Percentiles rank a stretch among this genome's conserved stretches.
Conservation (phyloP, 2,797 vertebrate genomes). For the Gymnoscopelus microlampas region DNA sequence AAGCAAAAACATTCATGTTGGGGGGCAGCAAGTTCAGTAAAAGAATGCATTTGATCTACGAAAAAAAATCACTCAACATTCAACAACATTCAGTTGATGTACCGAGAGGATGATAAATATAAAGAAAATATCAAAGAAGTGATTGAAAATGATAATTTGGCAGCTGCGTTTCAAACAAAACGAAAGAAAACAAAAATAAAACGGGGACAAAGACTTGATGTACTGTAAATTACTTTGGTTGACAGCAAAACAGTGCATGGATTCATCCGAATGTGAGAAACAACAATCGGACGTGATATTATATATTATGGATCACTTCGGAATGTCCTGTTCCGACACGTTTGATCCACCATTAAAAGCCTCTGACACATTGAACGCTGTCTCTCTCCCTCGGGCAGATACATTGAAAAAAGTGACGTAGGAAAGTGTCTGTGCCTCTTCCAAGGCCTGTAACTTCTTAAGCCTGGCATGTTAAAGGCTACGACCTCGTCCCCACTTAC, state of each 20-base stretch:
- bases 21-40: too few relatives aligned
- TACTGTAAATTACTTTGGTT: conserved; percentile 23
- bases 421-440: conserved; percentile 36
- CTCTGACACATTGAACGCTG: background rate
- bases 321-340: too few relatives aligned
- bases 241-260: conserved; percentile 20
- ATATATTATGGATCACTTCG: too few relatives aligned
- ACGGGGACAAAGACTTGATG: background rate
- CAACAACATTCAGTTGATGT: too few relatives aligned
- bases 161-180: background rate
- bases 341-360: background rate
- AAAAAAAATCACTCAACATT: too few relatives aligned
- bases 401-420: conserved; percentile 47
- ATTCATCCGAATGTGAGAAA: background rate
- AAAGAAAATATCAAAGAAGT: background rate
- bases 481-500: conserved; percentile 75
- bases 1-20: too few relatives aligned
- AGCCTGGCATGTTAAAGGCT: conserved; percentile 77
- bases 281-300: too few relatives aligned
- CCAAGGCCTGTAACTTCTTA: conserved; percentile 78
- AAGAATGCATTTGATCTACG: too few relatives aligned
- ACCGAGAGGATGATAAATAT: too few relatives aligned
- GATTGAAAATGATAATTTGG: background rate
- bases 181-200: background rate
- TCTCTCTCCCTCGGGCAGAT: too few relatives aligned